A percentile compares a stretch with the other conserved stretches of the same genome.
phyloP scores from a whole-genome alignment of 2,888 invertebrate species.

The Dermolepida albohirtum region DNA sequence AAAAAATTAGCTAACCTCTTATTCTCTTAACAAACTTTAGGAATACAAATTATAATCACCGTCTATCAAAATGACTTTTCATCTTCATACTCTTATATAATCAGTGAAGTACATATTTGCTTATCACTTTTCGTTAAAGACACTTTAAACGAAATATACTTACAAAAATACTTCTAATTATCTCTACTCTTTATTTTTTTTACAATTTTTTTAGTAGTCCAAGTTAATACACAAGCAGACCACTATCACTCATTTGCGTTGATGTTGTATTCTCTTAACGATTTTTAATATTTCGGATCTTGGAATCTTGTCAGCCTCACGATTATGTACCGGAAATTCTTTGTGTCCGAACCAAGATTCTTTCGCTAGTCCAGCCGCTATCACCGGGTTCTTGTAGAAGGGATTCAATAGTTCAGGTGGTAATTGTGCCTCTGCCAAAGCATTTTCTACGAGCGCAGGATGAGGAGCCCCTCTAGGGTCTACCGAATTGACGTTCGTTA shows the following conservation, averaged over 20 bases:
- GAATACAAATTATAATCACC: too few species aligned
- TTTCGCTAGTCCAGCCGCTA: conserved; percentile 79
- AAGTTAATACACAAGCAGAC: too few species aligned
- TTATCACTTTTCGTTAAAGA: too few species aligned
- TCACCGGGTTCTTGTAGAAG: conserved; percentile 82
- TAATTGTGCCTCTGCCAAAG: conserved; percentile 78
- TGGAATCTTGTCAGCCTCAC: conserved; percentile 85
- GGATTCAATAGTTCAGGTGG: conserved; percentile 76
- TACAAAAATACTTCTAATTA: too few species aligned
- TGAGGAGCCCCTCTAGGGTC: conserved; percentile 67
- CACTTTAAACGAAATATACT: too few species aligned
- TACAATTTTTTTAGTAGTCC: too few species aligned
- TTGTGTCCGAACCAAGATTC: conserved; percentile 84
- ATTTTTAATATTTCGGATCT: conserved; percentile 80
- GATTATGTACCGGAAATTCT: conserved; percentile 81
- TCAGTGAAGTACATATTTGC: too few species aligned
- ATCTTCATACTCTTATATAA: too few species aligned
- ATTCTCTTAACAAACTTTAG: too few species aligned
- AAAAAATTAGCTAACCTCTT: too few species aligned
- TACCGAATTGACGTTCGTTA: conserved; percentile 27
- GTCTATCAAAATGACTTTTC: too few species aligned
- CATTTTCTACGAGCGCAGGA: conserved; percentile 78
- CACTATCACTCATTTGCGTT: conserved; percentile 14
- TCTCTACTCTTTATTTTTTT: too few species aligned
- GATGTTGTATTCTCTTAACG: conserved; percentile 79